Evolutionary conservation across 2,888 invertebrate genomes (phyloP).

Genomic region (Acanthosepion esculentum): DNA sequence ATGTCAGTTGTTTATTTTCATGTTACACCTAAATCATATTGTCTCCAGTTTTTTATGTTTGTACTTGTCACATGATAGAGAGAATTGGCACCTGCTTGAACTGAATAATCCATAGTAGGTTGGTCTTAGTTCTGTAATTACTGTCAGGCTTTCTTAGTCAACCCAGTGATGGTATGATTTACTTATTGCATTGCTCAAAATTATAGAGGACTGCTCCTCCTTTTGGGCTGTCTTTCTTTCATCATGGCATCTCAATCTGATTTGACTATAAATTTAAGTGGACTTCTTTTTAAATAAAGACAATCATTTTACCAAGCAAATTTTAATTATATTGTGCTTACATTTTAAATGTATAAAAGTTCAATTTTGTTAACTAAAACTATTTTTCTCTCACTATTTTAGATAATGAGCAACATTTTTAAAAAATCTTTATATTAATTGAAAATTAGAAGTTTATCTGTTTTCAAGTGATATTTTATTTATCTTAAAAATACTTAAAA

Average conservation of each 20-base stretch:
- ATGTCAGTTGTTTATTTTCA: not conserved
- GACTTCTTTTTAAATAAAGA: not conserved
- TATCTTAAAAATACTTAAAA: no score
- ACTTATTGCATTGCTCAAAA: not conserved
- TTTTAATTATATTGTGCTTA: not conserved
- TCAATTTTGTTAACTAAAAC: not conserved
- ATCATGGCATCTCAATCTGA: not conserved
- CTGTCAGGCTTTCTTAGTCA: not conserved
- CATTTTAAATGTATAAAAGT: not conserved
- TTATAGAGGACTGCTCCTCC: not conserved
- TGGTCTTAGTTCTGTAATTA: not conserved
- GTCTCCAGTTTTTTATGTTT: conserved; percentile 2
- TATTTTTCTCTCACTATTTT: not conserved
- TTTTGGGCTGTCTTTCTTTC: not conserved
- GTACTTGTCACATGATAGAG: not conserved
- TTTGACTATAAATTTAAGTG: not conserved
- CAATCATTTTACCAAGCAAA: not conserved
- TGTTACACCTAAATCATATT: not conserved
- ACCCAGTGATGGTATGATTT: not conserved
- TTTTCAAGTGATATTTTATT: no score
- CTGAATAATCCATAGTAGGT: not conserved
- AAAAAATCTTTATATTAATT: no score
- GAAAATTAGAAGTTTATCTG: no score
- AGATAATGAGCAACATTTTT: no score
- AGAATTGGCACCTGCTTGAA: not conserved